Conservation (phyloP, 1,140 invertebrate species). For the Bursaphelenchus mucronatus region DNA sequence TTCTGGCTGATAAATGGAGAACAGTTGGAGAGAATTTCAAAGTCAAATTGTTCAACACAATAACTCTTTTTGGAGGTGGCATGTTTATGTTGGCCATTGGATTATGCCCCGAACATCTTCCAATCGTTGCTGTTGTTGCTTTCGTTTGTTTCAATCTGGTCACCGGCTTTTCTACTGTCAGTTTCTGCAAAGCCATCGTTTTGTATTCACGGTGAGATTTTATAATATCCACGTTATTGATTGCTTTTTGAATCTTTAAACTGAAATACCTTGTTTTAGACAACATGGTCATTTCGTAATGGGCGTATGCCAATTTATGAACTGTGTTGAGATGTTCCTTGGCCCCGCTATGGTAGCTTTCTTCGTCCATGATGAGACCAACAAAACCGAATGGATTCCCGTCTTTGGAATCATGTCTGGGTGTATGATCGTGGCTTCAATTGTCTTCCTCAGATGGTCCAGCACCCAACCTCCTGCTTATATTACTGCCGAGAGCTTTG, state of each 20-base stretch:
- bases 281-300: conserved; percentile 43
- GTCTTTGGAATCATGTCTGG: conserved; percentile 20
- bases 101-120: conserved; percentile 1
- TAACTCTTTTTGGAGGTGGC: conserved; percentile 29
- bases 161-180: conserved; percentile 25
- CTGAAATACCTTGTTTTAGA: conserved; percentile 28
- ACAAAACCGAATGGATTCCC: conserved; percentile 31
- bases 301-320: conserved; percentile 40
- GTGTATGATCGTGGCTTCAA: no score
- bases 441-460: no score
- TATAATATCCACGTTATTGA: neutral
- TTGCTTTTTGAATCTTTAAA: no score
- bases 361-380: conserved; percentile 40
- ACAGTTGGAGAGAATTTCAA: conserved; percentile 29
- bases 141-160: conserved; percentile 29
- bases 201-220: conserved; percentile 4
- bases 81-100: conserved; percentile 20
- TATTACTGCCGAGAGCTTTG: no score
- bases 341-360: conserved; percentile 34
- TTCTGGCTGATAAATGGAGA: conserved; percentile 17
- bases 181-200: conserved; percentile 37
- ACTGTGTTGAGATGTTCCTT: conserved; percentile 41
- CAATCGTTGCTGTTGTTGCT: conserved; percentile 24
- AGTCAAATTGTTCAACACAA: conserved; percentile 33
- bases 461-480: no score